Percentiles rank a stretch among this genome's conserved stretches.
These are phyloP conservation scores for Oriolus oriolus DNA, from an alignment of 2,113 vertebrate species.

Conservation along the genomic window DNA sequence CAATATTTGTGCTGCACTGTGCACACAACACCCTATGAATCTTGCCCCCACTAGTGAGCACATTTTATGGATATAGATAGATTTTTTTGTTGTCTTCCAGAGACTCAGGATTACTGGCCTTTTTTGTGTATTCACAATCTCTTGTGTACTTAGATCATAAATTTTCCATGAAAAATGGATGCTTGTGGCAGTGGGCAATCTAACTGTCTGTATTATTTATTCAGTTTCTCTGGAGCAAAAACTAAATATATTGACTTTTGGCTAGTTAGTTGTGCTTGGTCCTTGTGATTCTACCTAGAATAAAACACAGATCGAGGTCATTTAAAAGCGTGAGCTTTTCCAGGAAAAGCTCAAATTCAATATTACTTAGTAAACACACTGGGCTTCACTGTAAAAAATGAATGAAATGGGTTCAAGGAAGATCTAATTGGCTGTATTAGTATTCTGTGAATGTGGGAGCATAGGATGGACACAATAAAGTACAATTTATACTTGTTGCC, in stretches of 20 bases:
- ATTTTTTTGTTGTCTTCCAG: not conserved
- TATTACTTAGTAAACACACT: not conserved
- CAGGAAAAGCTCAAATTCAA: not conserved
- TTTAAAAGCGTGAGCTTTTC: not conserved
- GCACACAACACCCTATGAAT: not conserved
- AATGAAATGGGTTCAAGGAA: not conserved
- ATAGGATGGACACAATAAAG: not conserved
- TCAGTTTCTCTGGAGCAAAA: not conserved
- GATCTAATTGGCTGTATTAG: not conserved
- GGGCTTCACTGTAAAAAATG: not conserved
- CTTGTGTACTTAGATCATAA: conserved; percentile 7
- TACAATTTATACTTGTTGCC: not conserved
- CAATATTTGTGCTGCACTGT: conserved; percentile 36
- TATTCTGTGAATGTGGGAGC: not conserved
- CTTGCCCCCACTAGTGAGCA: not conserved
- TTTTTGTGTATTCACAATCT: not conserved
- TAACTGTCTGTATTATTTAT: conserved; percentile 21
- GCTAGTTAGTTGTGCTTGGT: not conserved
- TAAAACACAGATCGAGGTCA: not conserved
- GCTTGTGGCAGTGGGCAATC: not conserved
- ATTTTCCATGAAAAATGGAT: conserved; percentile 32
- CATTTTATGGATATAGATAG: conserved; percentile 6
- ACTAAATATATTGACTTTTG: conserved; percentile 17
- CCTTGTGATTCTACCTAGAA: not conserved
- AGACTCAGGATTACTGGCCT: not conserved